Percentiles rank a stretch among this genome's conserved stretches.
These are phyloP conservation scores for Catocala fraxini DNA, from an alignment of 2,888 invertebrate species.

Conservation along the genomic window DNA sequence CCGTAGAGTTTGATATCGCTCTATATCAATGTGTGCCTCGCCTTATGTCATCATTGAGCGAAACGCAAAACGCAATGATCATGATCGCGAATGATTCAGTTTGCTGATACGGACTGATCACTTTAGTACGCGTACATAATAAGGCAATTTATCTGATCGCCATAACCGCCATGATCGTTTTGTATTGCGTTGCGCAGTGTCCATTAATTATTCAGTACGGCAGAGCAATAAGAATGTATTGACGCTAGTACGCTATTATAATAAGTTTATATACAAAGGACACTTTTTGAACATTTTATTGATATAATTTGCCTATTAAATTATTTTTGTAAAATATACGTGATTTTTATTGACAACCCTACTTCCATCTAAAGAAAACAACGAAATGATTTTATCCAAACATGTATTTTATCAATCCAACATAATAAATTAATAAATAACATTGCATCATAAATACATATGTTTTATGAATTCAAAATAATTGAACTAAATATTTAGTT, in stretches of 20 bases:
- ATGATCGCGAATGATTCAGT: too few relatives aligned
- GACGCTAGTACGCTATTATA: constrained; percentile 71
- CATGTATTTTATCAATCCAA: constrained; percentile 1
- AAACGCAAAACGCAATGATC: too few relatives aligned
- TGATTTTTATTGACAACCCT: constrained; percentile 40
- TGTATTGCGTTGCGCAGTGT: not conserved
- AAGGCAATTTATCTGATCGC: too few relatives aligned
- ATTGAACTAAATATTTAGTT: not conserved
- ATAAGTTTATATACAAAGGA: constrained; percentile 85
- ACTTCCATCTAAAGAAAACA: not conserved
- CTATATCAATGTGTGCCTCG: not conserved
- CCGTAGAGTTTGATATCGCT: too few relatives aligned
- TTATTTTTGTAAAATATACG: constrained; percentile 83
- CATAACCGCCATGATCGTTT: not conserved
- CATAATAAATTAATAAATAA: constrained; percentile 10
- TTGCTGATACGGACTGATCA: too few relatives aligned
- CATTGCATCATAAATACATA: not conserved
- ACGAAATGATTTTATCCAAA: not conserved
- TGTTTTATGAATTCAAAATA: not conserved
- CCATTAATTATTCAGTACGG: constrained; percentile 4
- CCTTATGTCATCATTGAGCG: not conserved
- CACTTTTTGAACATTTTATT: constrained; percentile 86
- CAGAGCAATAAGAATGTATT: constrained; percentile 48
- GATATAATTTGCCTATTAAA: constrained; percentile 86
- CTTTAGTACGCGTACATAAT: too few relatives aligned